Percentiles rank a stretch among this genome's conserved stretches.
phyloP scores from a whole-genome alignment of 2,797 vertebrate species.

The Cyprinella venusta region DNA sequence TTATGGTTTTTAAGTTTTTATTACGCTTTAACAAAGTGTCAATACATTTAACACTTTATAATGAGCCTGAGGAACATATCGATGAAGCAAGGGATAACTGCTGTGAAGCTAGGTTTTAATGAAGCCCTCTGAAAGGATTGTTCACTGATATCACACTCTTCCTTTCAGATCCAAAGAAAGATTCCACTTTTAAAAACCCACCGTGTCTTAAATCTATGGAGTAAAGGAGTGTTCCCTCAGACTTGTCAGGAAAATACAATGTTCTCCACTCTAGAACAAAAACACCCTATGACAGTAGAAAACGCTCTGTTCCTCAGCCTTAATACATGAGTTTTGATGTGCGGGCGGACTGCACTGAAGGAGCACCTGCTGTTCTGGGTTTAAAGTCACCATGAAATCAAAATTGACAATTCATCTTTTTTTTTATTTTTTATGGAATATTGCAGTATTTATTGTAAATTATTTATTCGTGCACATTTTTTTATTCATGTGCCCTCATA shows the following conservation, averaged over 20 bases:
- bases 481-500: too few species aligned
- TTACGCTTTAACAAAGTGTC: conserved; percentile 32
- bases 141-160: conserved; percentile 14
- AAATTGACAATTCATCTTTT: background rate
- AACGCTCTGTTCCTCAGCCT: conserved; percentile 20
- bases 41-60: conserved; percentile 44
- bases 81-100: background rate
- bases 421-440: background rate
- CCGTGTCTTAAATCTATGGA: background rate
- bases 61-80: conserved; percentile 8
- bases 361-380: conserved; percentile 15
- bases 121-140: background rate
- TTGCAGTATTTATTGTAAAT: background rate
- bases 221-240: conserved; percentile 10
- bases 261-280: background rate
- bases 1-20: conserved; percentile 16
- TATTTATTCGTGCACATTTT: background rate
- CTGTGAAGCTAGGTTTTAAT: conserved; percentile 25
- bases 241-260: conserved; percentile 32
- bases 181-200: conserved; percentile 1
- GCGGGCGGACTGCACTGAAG: conserved; percentile 11
- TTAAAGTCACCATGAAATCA: background rate
- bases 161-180: conserved; percentile 3
- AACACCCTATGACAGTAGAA: background rate
- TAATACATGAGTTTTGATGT: conserved; percentile 6